These are phyloP conservation scores for Delphinus delphis DNA, from an alignment of 2,113 vertebrate genomes.

Conservation along the genomic window DNA sequence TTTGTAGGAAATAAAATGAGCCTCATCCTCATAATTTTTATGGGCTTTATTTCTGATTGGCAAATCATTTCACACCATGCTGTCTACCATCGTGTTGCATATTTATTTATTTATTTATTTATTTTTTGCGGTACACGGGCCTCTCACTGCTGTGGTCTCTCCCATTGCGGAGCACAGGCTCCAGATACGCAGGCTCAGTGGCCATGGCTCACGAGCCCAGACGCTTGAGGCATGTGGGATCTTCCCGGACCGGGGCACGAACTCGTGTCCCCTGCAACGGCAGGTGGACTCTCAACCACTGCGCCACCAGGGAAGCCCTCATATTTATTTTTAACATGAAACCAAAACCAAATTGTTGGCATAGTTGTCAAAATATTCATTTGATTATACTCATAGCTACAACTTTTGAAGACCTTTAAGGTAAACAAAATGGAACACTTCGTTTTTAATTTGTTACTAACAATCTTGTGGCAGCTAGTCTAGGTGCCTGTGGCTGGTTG, in stretches of 20 bases:
- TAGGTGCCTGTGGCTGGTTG: neutral
- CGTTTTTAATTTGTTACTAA: neutral
- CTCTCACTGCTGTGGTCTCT: no score
- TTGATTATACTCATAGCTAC: neutral
- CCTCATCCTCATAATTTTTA: neutral
- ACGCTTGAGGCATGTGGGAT: no score
- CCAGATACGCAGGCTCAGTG: fast-evolving
- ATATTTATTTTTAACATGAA: neutral
- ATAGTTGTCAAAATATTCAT: neutral
- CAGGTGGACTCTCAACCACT: no score
- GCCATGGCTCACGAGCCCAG: no score
- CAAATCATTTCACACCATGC: neutral
- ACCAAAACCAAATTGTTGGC: neutral
- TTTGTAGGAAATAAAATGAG: neutral
- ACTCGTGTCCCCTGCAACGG: no score
- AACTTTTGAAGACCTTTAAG: neutral
- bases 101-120: neutral
- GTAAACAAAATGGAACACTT: neutral
- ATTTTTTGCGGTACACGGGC: no score
- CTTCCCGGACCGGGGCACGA: no score
- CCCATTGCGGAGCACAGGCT: no score
- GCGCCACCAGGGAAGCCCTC: no score
- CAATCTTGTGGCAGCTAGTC: neutral
- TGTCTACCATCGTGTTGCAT: neutral
- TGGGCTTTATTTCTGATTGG: neutral